phyloP scores from a whole-genome alignment of 2,888 invertebrate species.

The Ectemnius lituratus region DNA sequence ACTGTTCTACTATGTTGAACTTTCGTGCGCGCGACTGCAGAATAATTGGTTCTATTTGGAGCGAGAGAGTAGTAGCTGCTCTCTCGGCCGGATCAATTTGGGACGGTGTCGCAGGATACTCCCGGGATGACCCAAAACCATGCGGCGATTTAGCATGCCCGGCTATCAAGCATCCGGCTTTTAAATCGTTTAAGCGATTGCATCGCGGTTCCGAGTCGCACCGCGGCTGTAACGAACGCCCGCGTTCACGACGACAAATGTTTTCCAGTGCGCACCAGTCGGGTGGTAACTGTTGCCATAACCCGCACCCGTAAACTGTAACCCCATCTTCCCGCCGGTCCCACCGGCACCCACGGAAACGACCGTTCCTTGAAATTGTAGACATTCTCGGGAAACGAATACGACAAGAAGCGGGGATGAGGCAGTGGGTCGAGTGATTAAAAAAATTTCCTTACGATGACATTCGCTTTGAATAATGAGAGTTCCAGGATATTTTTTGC shows the following conservation, averaged over 20 bases:
- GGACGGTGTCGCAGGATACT: too few relatives aligned
- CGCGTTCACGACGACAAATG: constrained; percentile 24
- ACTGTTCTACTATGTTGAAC: constrained; percentile 43
- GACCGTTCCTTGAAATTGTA: constrained; percentile 48
- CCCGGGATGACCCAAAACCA: not conserved
- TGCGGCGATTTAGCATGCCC: constrained; percentile 1
- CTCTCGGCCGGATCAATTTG: too few relatives aligned
- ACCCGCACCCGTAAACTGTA: constrained; percentile 52
- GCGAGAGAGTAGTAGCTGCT: not conserved
- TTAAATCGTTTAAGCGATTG: constrained; percentile 43
- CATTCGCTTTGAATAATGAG: constrained; percentile 16
- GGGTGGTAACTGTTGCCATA: constrained; percentile 48
- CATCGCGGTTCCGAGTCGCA: constrained; percentile 26
- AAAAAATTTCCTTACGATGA: constrained; percentile 33
- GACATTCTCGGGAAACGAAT: constrained; percentile 48
- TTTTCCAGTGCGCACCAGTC: constrained; percentile 38
- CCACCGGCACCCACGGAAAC: constrained; percentile 48
- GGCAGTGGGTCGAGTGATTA: constrained; percentile 43
- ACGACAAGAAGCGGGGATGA: not conserved
- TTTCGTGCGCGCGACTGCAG: constrained; percentile 48
- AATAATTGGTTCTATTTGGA: constrained; percentile 55
- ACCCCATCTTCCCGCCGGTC: constrained; percentile 46
- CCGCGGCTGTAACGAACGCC: constrained; percentile 33
- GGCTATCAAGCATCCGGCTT: constrained; percentile 16
- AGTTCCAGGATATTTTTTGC: not conserved